phyloP scores from a whole-genome alignment of 2,113 vertebrate species.

The Microcebus lehilahytsara region DNA sequence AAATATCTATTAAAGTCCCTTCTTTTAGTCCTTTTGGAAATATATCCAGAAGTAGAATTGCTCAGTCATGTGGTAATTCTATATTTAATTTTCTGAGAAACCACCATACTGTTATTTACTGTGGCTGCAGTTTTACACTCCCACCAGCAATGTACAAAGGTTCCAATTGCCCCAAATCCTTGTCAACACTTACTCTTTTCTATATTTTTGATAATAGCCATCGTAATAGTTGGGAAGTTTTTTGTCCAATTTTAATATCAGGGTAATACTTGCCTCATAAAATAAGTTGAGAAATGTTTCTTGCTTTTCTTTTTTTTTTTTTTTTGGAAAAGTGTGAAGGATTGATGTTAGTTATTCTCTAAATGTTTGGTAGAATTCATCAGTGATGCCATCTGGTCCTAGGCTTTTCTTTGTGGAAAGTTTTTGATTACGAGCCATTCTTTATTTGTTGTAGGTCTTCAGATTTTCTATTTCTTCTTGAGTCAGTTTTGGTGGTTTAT shows the following conservation, averaged over 20 bases:
- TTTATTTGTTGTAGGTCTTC: not conserved
- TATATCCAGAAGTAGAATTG: not conserved
- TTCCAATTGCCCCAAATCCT: not conserved
- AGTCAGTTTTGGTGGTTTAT: not conserved
- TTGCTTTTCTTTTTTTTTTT: not conserved
- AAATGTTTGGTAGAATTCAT: not conserved
- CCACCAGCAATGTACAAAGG: not conserved
- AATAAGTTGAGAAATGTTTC: not conserved
- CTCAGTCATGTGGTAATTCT: not conserved
- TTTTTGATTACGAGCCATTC: not conserved
- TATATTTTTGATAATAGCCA: not conserved
- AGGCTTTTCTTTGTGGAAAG: not conserved
- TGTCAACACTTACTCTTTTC: not conserved
- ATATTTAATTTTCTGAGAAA: not conserved
- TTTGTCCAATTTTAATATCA: not conserved
- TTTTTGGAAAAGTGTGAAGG: not conserved
- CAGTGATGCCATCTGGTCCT: not conserved
- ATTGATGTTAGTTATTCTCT: not conserved
- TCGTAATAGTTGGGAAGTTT: not conserved
- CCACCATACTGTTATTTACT: not conserved
- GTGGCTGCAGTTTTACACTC: not conserved
- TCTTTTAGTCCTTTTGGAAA: not conserved
- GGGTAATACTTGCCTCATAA: not conserved
- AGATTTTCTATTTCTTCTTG: slow-evolving; percentile 6
- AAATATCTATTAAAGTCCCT: not conserved